Evolutionary conservation across 2,888 invertebrate species (phyloP), one percentile per base, ranked within the genome.

Genomic region (Antheraea yamamai): DNA sequence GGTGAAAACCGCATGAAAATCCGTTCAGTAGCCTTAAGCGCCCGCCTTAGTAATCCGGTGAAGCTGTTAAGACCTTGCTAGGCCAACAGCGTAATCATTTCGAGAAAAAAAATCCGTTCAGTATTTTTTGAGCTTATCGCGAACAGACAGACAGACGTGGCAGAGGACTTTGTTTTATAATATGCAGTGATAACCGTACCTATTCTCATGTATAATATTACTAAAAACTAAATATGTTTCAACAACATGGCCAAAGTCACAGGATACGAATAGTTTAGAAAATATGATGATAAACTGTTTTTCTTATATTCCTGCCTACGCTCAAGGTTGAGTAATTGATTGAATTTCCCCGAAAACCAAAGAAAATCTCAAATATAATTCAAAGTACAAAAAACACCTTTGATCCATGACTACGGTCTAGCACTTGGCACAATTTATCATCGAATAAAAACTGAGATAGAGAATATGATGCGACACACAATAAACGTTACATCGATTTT

Each of bases 311-410:
- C 35, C 70, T n/a, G 70, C 39, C 39, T 8, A 70, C 70, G 20
- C 70, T 70, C 70, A 70, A 70, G 8, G 70, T 23, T 12, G 39
- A 70, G 39, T 39, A 70, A 39, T 70, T 70, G 70, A 70, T 70
- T 39, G 70, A 70, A 70, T 70, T 39, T 70, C 39, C 70, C 20
- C 20, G 39, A n/a, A 70, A 70, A 70, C 39, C 39, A 70, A 70
- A 70, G 70, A 70, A 70, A 20, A 39, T 35, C 39, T 39, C 35
- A 39, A 70, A 70, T 70, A 30, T 66, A 30, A 61, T 66, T 66
- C 64, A 66, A 66, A 66, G 64, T 70, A 70, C 39, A 70, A 70
- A 70, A 30, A 70, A 39, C 70, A 70, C 39, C 70, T 70, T 70
- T 70, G 70, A 70, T 70, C 39, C 70, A 30, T 66, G 26, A 66